Conservation (phyloP, 2,797 vertebrate genomes). For the Hozukius guyotensis region DNA sequence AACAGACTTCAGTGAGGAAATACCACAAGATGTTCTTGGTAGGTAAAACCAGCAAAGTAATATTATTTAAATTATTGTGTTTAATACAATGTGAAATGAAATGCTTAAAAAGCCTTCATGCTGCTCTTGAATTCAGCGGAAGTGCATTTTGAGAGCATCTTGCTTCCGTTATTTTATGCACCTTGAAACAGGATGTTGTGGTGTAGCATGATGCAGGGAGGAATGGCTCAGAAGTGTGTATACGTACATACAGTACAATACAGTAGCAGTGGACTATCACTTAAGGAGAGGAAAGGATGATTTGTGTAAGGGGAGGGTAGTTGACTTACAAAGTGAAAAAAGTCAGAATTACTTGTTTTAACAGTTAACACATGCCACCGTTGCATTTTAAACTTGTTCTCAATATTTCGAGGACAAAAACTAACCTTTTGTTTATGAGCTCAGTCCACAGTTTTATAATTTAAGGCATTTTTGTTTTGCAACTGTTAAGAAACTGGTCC, state of each 20-base stretch:
- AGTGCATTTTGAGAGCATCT: neutral
- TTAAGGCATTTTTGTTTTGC: neutral
- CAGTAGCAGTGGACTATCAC: neutral
- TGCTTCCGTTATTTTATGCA: slow-evolving; percentile 16
- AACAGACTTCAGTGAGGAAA: neutral
- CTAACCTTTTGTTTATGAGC: neutral
- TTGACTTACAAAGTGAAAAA: neutral
- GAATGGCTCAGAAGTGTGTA: neutral
- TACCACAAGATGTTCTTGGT: slow-evolving; percentile 31
- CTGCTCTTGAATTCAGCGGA: neutral
- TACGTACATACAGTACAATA: neutral
- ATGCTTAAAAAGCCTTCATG: neutral
- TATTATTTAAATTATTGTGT: neutral
- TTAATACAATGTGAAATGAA: neutral
- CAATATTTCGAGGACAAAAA: neutral
- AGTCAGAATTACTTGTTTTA: neutral
- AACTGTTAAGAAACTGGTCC: neutral
- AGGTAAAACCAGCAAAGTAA: slow-evolving; percentile 9
- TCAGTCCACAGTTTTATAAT: neutral
- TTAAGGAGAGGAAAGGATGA: neutral
- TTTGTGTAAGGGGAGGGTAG: neutral
- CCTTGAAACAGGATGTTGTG: slow-evolving; percentile 69
- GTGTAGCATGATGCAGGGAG: slow-evolving; percentile 14
- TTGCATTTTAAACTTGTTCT: neutral
- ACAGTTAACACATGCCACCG: neutral